phyloP scores from a whole-genome alignment of 2,113 vertebrate species.

The Pteruthius melanotis region DNA sequence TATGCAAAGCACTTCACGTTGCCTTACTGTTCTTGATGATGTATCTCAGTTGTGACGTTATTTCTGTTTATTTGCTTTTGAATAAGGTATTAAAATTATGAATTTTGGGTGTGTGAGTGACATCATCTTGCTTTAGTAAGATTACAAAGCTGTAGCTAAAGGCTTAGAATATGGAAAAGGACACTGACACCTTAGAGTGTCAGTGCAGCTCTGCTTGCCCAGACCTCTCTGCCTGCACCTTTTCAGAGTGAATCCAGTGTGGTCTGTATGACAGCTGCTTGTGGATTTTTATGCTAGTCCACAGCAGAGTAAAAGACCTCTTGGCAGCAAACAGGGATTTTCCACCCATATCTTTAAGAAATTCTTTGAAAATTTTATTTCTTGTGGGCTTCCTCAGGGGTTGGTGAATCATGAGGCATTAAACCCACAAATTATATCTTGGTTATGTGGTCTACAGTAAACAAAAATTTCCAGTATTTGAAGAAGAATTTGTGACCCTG shows the following conservation, averaged over 20 bases:
- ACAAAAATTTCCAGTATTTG: conserved; percentile 32
- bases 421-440: not conserved
- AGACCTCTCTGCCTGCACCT: not conserved
- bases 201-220: not conserved
- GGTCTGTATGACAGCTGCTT: not conserved
- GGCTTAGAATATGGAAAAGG: not conserved
- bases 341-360: not conserved
- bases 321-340: not conserved
- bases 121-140: not conserved
- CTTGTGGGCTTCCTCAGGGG: not conserved
- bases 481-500: not conserved
- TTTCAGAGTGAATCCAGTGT: not conserved
- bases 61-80: not conserved
- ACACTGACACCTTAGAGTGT: not conserved
- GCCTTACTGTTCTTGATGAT: not conserved
- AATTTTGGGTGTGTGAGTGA: not conserved
- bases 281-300: not conserved
- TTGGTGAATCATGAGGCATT: not conserved
- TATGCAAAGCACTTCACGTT: not conserved
- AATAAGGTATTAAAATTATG: not conserved
- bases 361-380: not conserved
- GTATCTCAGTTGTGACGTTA: not conserved
- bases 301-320: not conserved
- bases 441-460: not conserved
- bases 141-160: not conserved